phyloP scores from a whole-genome alignment of 2,888 invertebrate genomes.

The Galerucella pusilla region DNA sequence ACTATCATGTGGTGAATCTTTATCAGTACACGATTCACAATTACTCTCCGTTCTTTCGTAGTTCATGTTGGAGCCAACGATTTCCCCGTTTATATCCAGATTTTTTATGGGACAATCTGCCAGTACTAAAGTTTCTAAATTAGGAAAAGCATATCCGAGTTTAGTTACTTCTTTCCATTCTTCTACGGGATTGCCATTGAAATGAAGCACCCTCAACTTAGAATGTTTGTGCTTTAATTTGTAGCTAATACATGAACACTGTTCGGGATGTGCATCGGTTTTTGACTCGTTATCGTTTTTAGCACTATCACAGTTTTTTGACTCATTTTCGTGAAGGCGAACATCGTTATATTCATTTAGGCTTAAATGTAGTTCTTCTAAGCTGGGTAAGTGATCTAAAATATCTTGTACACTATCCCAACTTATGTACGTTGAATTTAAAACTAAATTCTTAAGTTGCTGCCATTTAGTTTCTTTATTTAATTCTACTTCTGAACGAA shows the following conservation, averaged over 20 bases:
- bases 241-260: constrained; percentile 27
- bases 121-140: constrained; percentile 84
- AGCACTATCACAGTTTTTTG: constrained; percentile 49
- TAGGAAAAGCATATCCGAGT: constrained; percentile 87
- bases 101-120: constrained; percentile 85
- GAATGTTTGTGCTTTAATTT: constrained; percentile 67
- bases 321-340: constrained; percentile 69
- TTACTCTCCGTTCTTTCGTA: constrained; percentile 69
- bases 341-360: constrained; percentile 88
- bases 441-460: constrained; percentile 80
- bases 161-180: constrained; percentile 87
- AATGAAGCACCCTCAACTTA: constrained; percentile 82
- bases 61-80: constrained; percentile 47
- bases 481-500: constrained; percentile 66
- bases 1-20: constrained; percentile 72
- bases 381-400: constrained; percentile 78
- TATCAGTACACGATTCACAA: constrained; percentile 67
- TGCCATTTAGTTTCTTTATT: constrained; percentile 66
- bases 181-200: constrained; percentile 88
- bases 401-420: constrained; percentile 86
- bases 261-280: constrained; percentile 47
- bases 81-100: constrained; percentile 58
- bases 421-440: constrained; percentile 88
- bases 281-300: constrained; percentile 43
- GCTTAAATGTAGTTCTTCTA: constrained; percentile 93